A percentile compares a stretch with the other conserved stretches of the same genome.
phyloP scores from a whole-genome alignment of 2,113 vertebrate species.

The Nerophis lumbriciformis region DNA sequence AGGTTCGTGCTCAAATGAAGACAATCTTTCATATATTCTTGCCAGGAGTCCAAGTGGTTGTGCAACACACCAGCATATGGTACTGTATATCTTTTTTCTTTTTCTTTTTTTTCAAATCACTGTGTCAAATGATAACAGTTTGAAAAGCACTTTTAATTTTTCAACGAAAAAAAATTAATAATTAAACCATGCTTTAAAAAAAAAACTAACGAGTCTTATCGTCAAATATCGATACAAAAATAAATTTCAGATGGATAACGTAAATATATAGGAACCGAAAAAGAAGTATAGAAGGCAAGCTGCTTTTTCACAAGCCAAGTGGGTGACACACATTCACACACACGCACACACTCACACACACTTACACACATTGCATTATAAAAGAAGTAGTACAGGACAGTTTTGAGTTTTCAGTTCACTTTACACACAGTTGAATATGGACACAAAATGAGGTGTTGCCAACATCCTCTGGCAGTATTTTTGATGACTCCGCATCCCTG shows the following conservation, averaged over 20 bases:
- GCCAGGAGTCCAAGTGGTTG: conserved; percentile 77
- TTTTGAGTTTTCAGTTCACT: conserved; percentile 64
- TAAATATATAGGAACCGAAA: conserved; percentile 66
- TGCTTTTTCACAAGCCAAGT: conserved; percentile 75
- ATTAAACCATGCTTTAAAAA: conserved; percentile 72
- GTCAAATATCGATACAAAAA: conserved; percentile 72
- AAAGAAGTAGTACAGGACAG: conserved; percentile 70
- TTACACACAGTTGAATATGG: conserved; percentile 65
- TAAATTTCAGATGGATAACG: conserved; percentile 71
- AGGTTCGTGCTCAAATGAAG: conserved; percentile 83
- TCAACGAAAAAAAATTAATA: conserved; percentile 65
- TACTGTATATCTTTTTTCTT: conserved; percentile 67
- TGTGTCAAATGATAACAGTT: conserved; percentile 76
- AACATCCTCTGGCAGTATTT: conserved; percentile 66
- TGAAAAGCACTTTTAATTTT: conserved; percentile 75
- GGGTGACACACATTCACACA: conserved; percentile 54
- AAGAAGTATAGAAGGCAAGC: conserved; percentile 72
- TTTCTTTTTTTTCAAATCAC: conserved; percentile 55
- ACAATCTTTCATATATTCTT: conserved; percentile 80
- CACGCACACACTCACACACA: conserved; percentile 44
- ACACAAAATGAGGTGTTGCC: conserved; percentile 59
- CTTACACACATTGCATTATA: conserved; percentile 23
- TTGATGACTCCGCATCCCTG: conserved; percentile 57
- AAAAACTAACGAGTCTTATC: conserved; percentile 55
- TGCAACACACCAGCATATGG: conserved; percentile 76